Evolutionary conservation across 2,797 vertebrate species (phyloP).

Genomic region (Coluber constrictor): DNA sequence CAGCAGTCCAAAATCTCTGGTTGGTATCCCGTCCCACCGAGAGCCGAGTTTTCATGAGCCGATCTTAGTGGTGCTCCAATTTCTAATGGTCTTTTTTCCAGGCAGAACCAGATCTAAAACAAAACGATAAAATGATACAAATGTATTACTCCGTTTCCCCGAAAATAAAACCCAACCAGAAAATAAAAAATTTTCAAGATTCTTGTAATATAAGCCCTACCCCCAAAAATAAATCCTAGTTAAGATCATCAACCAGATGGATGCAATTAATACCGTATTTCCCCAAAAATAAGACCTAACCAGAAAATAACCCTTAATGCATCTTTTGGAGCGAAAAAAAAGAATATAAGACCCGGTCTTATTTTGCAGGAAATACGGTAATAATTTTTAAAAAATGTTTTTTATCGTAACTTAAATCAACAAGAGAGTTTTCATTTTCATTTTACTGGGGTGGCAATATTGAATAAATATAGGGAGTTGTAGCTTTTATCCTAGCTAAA

Average conservation of each 20-base stretch:
- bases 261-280: too few relatives aligned
- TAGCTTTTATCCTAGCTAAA: neutral
- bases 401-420: neutral
- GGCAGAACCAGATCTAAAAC: too few relatives aligned
- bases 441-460: neutral
- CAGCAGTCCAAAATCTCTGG: slow-evolving; percentile 96
- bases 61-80: neutral
- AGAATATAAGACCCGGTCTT: too few relatives aligned
- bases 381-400: neutral
- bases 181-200: too few relatives aligned
- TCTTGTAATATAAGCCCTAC: too few relatives aligned
- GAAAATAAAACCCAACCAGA: too few relatives aligned
- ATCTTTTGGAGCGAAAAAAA: too few relatives aligned
- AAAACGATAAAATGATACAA: neutral
- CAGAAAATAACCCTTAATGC: too few relatives aligned
- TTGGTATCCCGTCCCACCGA: slow-evolving; percentile 52
- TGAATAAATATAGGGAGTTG: neutral
- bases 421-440: neutral
- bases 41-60: neutral
- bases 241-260: too few relatives aligned
- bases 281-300: too few relatives aligned
- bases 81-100: neutral
- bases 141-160: neutral
- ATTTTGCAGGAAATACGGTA: neutral
- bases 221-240: too few relatives aligned